Conservation (phyloP, 2,888 invertebrate species). For the Drosophila rellima region DNA sequence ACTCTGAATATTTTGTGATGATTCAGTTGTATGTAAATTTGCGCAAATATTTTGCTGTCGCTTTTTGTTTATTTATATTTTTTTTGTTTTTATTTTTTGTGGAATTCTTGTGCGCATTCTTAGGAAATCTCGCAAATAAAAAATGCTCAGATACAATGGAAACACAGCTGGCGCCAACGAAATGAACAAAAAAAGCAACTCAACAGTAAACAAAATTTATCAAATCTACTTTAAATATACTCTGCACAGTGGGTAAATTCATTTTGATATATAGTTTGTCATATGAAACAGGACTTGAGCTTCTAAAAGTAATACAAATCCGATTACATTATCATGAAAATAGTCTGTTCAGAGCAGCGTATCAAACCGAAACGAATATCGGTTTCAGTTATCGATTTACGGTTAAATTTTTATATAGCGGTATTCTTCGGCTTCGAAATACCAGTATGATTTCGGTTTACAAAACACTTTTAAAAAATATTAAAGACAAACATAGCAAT, state of each 20-base stretch:
- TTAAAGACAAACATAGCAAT: no score
- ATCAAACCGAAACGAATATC: no score
- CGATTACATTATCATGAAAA: no score
- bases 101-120: conserved; percentile 74
- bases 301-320: no score
- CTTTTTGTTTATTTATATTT: conserved; percentile 28
- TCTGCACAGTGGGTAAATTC: background rate
- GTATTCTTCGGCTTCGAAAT: no score
- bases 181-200: conserved; percentile 28
- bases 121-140: conserved; percentile 62
- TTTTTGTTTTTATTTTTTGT: conserved; percentile 33
- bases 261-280: background rate
- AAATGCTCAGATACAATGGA: conserved; percentile 39
- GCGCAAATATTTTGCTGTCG: conserved; percentile 32
- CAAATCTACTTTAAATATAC: conserved; percentile 21
- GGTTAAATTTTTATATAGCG: no score
- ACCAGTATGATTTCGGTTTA: no score
- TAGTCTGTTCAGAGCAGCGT: no score
- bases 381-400: no score
- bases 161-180: conserved; percentile 62
- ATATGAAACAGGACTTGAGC: no score
- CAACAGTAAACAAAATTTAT: conserved; percentile 33
- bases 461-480: no score
- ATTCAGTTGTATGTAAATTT: conserved; percentile 60
- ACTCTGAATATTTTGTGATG: conserved; percentile 32